Evolutionary conservation across 2,888 invertebrate species (phyloP).

Genomic region (Siphonodentalium dalli): DNA sequence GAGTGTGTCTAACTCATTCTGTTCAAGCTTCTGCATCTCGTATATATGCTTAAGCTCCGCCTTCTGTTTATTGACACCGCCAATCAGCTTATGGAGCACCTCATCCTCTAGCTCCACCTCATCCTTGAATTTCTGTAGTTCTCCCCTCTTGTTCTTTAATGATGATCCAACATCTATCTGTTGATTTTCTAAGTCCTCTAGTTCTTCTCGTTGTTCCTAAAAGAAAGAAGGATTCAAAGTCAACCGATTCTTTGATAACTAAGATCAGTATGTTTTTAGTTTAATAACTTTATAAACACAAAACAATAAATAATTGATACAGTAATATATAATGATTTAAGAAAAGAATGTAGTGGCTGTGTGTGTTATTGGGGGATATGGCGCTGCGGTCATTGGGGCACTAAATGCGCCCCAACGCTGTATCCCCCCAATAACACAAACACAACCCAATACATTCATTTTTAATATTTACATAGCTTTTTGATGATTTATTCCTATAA

Average conservation of each 20-base stretch:
- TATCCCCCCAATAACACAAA: no score
- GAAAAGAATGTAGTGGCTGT: no score
- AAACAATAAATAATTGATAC: background rate
- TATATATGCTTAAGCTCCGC: constrained; percentile 52
- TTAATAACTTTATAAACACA: background rate
- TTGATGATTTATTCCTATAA: no score
- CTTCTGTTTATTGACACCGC: constrained; percentile 52
- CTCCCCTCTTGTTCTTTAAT: constrained; percentile 40
- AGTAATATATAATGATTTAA: background rate
- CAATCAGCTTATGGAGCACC: constrained; percentile 49
- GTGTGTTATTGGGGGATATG: no score
- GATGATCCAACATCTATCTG: constrained; percentile 38
- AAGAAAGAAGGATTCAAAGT: no score
- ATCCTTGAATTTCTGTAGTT: constrained; percentile 44
- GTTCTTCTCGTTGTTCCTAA: constrained; percentile 43
- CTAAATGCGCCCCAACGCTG: no score
- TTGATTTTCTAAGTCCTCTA: constrained; percentile 45
- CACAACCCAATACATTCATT: no score
- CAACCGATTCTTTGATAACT: no score
- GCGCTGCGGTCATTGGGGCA: no score
- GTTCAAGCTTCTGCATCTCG: constrained; percentile 54
- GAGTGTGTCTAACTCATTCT: constrained; percentile 47
- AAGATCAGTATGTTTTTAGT: no score
- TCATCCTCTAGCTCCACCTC: constrained; percentile 54
- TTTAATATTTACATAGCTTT: no score